Conservation (phyloP, 2,888 invertebrate genomes). For the Chymomyza procnemis region DNA sequence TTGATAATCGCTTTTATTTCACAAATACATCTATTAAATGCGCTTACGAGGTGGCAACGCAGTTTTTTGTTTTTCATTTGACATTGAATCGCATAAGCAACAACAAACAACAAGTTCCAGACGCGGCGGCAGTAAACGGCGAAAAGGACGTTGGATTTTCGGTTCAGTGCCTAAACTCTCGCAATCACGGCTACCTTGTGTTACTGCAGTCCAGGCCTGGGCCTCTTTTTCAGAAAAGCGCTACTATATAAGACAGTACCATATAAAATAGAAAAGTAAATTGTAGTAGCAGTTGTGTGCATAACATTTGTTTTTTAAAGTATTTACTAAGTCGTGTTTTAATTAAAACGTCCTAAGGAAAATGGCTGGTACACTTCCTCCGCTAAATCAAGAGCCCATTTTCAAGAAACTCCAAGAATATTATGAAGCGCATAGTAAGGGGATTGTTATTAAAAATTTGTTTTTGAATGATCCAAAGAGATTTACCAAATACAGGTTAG, state of each 20-base stretch:
- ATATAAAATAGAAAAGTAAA: conserved; percentile 49
- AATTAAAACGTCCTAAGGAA: conserved; percentile 46
- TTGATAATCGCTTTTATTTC: too few species aligned
- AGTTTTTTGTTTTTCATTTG: conserved; percentile 78
- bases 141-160: conserved; percentile 55
- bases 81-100: conserved; percentile 71
- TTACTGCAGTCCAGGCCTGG: conserved; percentile 42
- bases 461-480: conserved; percentile 89
- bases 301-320: conserved; percentile 32
- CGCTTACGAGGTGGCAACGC: conserved; percentile 53
- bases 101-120: conserved; percentile 47
- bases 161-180: conserved; percentile 33
- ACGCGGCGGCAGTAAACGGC: conserved; percentile 38
- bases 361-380: conserved; percentile 77
- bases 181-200: conserved; percentile 53
- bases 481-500: conserved; percentile 93
- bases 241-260: conserved; percentile 12
- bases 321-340: conserved; percentile 49
- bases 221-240: conserved; percentile 25
- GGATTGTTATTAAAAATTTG: conserved; percentile 89
- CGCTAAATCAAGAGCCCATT: conserved; percentile 83
- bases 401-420: conserved; percentile 88
- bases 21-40: not conserved
- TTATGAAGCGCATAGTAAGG: conserved; percentile 85
- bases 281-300: conserved; percentile 29